These are phyloP conservation scores for Mastomys natalensis DNA, from an alignment of 2,113 vertebrate species.

Conservation along the genomic window DNA sequence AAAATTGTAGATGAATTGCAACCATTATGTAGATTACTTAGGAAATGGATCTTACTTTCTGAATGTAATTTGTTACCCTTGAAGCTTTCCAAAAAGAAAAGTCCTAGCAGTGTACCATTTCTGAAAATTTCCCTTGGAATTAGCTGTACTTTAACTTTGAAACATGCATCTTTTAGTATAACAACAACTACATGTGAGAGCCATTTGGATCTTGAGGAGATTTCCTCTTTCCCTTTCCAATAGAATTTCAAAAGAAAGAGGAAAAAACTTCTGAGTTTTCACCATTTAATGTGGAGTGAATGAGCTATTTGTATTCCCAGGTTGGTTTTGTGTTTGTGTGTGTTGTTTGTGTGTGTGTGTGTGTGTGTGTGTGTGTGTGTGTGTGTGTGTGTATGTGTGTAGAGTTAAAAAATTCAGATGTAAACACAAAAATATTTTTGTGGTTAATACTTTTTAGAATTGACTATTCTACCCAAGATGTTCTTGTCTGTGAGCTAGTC, in stretches of 20 bases:
- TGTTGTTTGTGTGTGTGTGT: not conserved
- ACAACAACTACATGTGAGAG: conserved; percentile 46
- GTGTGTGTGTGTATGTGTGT: not conserved
- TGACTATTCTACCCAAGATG: not conserved
- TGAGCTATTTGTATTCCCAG: not conserved
- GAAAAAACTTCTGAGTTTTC: not conserved
- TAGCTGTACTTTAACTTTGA: conserved; percentile 52
- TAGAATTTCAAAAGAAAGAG: conserved; percentile 31
- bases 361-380: too few relatives aligned
- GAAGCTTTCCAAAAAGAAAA: conserved; percentile 10
- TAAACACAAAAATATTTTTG: not conserved
- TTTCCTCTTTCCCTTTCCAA: conserved; percentile 51
- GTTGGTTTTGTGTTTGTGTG: too few relatives aligned
- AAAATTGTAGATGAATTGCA: conserved; percentile 50
- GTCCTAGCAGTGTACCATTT: conserved; percentile 28
- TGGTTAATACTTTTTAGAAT: not conserved
- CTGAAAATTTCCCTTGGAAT: conserved; percentile 57
- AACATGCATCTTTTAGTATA: conserved; percentile 38
- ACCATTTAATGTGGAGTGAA: conserved; percentile 1
- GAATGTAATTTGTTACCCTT: conserved; percentile 53
- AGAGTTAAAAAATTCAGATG: not conserved
- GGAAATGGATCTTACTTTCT: conserved; percentile 61
- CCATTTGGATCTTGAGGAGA: conserved; percentile 38
- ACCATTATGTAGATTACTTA: conserved; percentile 58
- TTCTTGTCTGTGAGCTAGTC: not conserved